These are phyloP conservation scores for Oreochromis spilurus DNA, from an alignment of 2,113 vertebrate genomes.

Conservation along the genomic window DNA sequence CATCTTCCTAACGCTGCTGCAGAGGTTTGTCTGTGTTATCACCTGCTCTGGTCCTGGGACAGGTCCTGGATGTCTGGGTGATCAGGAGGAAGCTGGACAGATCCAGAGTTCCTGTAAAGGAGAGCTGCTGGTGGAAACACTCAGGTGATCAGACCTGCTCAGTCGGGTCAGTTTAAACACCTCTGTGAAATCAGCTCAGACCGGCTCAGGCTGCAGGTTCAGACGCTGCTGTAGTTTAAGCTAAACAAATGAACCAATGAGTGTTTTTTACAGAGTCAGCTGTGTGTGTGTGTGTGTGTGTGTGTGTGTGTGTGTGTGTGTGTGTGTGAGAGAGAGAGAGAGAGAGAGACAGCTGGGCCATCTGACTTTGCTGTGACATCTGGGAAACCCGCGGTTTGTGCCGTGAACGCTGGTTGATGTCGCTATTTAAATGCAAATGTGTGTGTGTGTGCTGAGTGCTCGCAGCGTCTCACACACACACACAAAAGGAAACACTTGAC, in stretches of 20 bases:
- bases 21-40: background rate
- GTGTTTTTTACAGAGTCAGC: background rate
- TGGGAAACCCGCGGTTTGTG: constrained; percentile 82
- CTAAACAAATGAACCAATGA: background rate
- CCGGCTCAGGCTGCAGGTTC: background rate
- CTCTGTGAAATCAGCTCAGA: background rate
- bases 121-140: background rate
- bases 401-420: constrained; percentile 89
- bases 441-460: background rate
- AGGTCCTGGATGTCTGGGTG: background rate
- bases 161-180: background rate
- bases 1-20: background rate
- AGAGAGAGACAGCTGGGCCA: constrained; percentile 21
- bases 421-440: constrained; percentile 98
- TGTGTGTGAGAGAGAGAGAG: accelerated
- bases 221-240: background rate
- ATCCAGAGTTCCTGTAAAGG: too few relatives aligned
- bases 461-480: background rate
- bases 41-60: background rate
- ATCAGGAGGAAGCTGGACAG: background rate
- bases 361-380: constrained; percentile 53
- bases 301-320: too few relatives aligned
- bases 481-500: constrained; percentile 22
- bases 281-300: background rate
- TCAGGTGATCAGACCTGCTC: background rate